Percentiles rank a stretch among this genome's conserved stretches.
These are phyloP conservation scores for Euwallacea fornicatus DNA, from an alignment of 1,140 invertebrate genomes.

Conservation along the genomic window DNA sequence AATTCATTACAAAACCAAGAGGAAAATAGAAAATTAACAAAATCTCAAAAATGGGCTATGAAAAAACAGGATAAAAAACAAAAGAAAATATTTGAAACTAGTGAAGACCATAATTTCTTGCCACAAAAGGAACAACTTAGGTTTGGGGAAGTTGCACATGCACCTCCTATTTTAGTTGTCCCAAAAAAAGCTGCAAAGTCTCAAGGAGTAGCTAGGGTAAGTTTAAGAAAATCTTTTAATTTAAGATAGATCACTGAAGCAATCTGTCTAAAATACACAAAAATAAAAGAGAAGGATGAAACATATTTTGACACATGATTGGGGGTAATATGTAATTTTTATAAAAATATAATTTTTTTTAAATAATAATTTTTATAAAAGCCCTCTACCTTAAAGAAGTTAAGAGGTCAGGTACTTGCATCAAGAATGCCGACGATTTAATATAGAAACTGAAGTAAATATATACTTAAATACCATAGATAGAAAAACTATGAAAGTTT, in stretches of 20 bases:
- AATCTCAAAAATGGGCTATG: slow-evolving; percentile 56
- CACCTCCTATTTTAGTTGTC: slow-evolving; percentile 61
- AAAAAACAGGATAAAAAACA: slow-evolving; percentile 57
- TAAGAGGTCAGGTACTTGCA: too few species aligned
- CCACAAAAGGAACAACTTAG: slow-evolving; percentile 59
- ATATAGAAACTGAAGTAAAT: too few species aligned
- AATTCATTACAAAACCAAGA: slow-evolving; percentile 44
- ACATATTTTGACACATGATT: too few species aligned
- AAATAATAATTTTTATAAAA: too few species aligned
- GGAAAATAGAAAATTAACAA: slow-evolving; percentile 50
- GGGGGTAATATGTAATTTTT: too few species aligned
- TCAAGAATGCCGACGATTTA: too few species aligned
- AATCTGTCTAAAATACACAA: too few species aligned
- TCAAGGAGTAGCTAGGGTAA: slow-evolving; percentile 54
- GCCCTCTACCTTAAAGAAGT: too few species aligned
- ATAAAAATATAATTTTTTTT: too few species aligned
- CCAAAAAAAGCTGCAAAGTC: slow-evolving; percentile 56
- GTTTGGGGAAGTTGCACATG: slow-evolving; percentile 70
- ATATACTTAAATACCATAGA: too few species aligned
- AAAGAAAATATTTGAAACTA: slow-evolving; percentile 42
- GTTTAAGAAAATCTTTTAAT: slow-evolving; percentile 16
- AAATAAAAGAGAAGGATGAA: too few species aligned
- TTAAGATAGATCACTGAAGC: not conserved
- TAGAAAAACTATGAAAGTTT: too few species aligned
- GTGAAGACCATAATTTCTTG: slow-evolving; percentile 52